A percentile compares a stretch with the other conserved stretches of the same genome.
Evolutionary conservation across 30 jellyfish, hydroid and myxozoan species (phyloP).

Genomic region (Catostylus mosaicus): DNA sequence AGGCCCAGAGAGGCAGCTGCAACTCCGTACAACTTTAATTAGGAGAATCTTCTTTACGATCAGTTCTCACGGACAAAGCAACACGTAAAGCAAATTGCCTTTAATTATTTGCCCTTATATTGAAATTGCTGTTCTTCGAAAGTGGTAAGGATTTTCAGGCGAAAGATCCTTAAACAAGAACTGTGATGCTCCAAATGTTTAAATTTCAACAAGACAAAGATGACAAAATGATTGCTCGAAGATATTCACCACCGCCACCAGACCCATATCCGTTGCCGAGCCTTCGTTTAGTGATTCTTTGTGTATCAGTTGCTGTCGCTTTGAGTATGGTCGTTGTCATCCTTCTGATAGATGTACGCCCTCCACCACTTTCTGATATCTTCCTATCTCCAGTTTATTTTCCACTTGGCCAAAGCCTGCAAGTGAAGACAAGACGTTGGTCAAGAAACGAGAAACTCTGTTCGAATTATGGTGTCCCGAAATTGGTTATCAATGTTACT

Average conservation of each 20-base stretch:
- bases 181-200: conserved; percentile 60
- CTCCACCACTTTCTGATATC: conserved; percentile 97
- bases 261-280: conserved; percentile 99
- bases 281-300: conserved; percentile 88
- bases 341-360: conserved; percentile 96
- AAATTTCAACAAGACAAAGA: conserved; percentile 71
- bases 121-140: background rate
- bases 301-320: conserved; percentile 99
- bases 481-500: conserved; percentile 71
- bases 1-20: conserved; percentile 65
- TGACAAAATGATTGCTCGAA: conserved; percentile 92
- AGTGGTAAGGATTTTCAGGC: background rate
- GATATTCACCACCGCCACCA: conserved; percentile 99
- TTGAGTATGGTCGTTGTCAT: conserved; percentile 97
- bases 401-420: conserved; percentile 98
- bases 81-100: conserved; percentile 1
- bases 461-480: conserved; percentile 93
- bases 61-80: conserved; percentile 16
- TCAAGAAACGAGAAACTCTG: conserved; percentile 91
- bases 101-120: background rate
- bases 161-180: background rate
- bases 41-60: background rate
- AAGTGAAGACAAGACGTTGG: conserved; percentile 97
- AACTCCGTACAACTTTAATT: conserved; percentile 9
- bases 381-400: conserved; percentile 94